These are phyloP conservation scores for Brachionus asplanchnoidis DNA, from an alignment of 1,140 invertebrate species.

Conservation along the genomic window DNA sequence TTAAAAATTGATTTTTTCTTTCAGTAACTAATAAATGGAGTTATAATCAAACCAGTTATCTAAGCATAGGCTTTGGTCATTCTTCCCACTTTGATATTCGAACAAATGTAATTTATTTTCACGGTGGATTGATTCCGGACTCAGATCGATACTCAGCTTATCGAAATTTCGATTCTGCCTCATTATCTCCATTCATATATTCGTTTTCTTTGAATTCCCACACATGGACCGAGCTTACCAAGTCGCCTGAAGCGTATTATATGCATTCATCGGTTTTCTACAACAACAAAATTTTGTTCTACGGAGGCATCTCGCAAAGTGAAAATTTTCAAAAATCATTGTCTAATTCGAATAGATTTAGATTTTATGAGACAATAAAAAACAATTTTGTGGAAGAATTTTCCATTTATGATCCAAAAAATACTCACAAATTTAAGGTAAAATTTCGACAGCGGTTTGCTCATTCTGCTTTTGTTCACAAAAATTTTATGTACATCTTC, in stretches of 20 bases:
- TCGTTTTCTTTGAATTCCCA: not conserved
- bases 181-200: not conserved
- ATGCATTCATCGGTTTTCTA: not conserved
- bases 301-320: not conserved
- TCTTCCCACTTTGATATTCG: not conserved
- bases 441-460: not conserved
- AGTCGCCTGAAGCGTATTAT: not conserved
- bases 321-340: not conserved
- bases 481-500: constrained; percentile 24
- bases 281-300: constrained; percentile 10
- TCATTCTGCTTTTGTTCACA: not conserved
- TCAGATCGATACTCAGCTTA: not conserved
- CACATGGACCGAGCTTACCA: not conserved
- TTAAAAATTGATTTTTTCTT: not conserved
- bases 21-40: not conserved
- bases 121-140: constrained; percentile 7
- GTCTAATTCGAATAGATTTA: constrained; percentile 4
- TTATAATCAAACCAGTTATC: not conserved
- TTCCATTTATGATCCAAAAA: not conserved
- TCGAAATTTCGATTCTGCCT: not conserved
- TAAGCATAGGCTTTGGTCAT: constrained; percentile 37
- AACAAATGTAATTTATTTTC: constrained; percentile 22
- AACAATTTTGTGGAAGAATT: not conserved
- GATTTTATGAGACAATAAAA: not conserved
- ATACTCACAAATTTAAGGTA: not conserved